Conservation (phyloP, 2,888 invertebrate species). For the Lamellibrachia columna region DNA sequence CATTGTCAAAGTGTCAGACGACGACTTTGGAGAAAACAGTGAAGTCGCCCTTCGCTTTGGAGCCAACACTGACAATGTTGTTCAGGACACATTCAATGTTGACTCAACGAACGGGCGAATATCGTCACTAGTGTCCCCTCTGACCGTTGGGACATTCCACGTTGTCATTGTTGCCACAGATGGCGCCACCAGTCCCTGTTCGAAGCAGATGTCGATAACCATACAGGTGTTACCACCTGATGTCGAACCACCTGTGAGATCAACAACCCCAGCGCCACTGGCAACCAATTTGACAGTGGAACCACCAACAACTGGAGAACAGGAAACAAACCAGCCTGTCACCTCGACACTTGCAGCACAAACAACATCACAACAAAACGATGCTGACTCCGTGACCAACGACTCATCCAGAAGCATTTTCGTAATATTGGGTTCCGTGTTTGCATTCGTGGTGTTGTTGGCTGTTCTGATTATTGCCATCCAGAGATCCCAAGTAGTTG, state of each 20-base stretch:
- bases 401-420: not conserved
- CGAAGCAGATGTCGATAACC: not conserved
- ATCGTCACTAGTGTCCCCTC: not conserved
- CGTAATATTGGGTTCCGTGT: not conserved
- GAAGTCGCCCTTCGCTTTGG: not conserved
- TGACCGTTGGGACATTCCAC: not conserved
- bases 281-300: no score
- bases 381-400: not conserved
- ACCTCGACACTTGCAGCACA: not conserved
- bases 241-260: not conserved
- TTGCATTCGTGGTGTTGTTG: not conserved
- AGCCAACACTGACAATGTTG: not conserved
- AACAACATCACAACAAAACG: not conserved
- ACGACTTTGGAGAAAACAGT: not conserved
- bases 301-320: no score
- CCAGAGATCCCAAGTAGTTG: not conserved
- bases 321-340: not conserved
- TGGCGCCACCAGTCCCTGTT: not conserved
- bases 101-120: not conserved
- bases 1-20: not conserved
- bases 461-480: not conserved
- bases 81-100: not conserved
- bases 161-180: constrained; percentile 10
- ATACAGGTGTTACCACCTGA: not conserved
- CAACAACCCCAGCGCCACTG: not conserved